Evolutionary conservation across 1,140 invertebrate genomes (phyloP), one percentile per base, ranked within the genome.

Genomic region (Drosophila lacertosa): DNA sequence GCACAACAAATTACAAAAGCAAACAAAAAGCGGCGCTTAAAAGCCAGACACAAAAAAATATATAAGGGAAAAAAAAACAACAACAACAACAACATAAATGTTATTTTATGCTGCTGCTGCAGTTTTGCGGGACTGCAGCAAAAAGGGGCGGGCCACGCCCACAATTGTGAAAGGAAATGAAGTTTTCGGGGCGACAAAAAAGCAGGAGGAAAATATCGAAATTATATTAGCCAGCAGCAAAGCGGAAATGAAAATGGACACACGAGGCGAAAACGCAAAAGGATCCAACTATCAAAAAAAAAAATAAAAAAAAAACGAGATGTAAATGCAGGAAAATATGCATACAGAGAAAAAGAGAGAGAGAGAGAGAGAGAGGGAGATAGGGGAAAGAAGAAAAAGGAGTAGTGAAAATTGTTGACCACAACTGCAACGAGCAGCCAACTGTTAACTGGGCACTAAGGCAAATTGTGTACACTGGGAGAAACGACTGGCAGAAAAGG

Each of bases 111-210:
- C 74, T 83, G 75, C 69, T 83, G 76, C 72, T 83, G 80, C 79
- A 82, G 79, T 82, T 84, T 83, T 40, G 59, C 24, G 45, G n/a
- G 42, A 80, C 76, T 84, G 81, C 82, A 88, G 82, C 71, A 86
- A 29, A 22, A n/a, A n/a, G n/a, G n/a, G n/a, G n/a, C n/a, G n/a
- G n/a, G 59, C 77, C 81, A 88, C 82, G 82, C 81, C 81, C 69
- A 68, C 9, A 24, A n/a, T 5, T 33, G 33, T 9, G n/a, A 35
- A 9, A 75, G 80, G 80, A 83, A 80, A 83, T 79, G 44, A 77
- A 84, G 67, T 84, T 84, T 86, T 55, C 53, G 72, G 58, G 72
- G 58, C 58, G 60, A 40, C 16, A 9, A 13, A 9, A 4, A 3
- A 35, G 33, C 10, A 32, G 6, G 24, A 32, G 60, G 65, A 57